Conservation (phyloP, 2,113 vertebrate genomes). For the Plecotus auritus region DNA sequence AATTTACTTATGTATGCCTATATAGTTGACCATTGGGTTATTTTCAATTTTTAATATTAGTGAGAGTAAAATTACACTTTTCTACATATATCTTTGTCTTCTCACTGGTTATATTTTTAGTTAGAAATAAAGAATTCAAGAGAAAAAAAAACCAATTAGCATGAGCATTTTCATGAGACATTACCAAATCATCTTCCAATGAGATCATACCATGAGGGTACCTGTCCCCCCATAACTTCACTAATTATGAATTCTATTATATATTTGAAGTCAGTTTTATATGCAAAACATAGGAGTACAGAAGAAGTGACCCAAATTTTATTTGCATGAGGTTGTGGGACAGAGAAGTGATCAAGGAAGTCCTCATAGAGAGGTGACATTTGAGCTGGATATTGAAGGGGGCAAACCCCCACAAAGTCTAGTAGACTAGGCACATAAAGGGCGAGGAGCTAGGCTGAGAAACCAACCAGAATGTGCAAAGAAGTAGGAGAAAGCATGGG, state of each 20-base stretch:
- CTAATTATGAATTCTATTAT: background rate
- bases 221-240: background rate
- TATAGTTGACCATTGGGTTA: background rate
- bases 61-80: background rate
- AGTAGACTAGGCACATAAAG: background rate
- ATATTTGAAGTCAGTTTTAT: background rate
- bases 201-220: background rate
- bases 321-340: background rate
- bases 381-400: background rate
- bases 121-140: background rate
- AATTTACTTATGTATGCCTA: background rate
- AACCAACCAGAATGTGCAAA: background rate
- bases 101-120: background rate
- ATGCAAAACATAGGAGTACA: background rate
- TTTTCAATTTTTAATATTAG: conserved; percentile 1
- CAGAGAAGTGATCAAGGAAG: background rate
- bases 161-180: background rate
- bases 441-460: background rate
- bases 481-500: background rate
- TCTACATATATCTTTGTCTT: background rate
- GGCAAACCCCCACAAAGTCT: background rate
- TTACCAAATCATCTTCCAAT: background rate
- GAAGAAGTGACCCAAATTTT: background rate
- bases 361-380: background rate
- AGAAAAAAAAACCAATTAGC: background rate